Conservation (phyloP, 1,140 invertebrate genomes). For the Drosophila nannoptera region DNA sequence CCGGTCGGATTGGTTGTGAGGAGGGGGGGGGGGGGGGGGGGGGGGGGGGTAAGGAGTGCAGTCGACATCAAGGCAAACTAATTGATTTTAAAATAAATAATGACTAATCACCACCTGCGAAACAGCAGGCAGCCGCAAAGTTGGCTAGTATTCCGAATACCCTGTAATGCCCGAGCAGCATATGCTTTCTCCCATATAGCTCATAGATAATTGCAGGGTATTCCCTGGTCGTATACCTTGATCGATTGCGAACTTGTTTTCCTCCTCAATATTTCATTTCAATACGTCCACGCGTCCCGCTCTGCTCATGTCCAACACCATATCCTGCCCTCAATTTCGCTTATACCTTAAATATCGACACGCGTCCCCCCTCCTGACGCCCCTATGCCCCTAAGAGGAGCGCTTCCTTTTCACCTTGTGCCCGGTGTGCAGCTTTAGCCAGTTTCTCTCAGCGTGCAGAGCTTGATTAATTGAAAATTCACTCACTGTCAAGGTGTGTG, state of each 20-base stretch:
- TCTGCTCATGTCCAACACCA: conserved; percentile 8
- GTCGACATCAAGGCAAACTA: conserved; percentile 63
- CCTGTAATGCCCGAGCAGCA: background rate
- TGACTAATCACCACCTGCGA: conserved; percentile 74
- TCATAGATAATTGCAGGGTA: conserved; percentile 6
- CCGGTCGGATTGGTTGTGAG: background rate
- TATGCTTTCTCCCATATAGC: no score
- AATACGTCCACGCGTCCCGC: conserved; percentile 15
- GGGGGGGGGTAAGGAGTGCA: background rate
- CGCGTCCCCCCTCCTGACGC: conserved; percentile 1
- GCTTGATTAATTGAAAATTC: conserved; percentile 77
- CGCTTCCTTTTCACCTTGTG: conserved; percentile 28
- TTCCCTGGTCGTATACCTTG: background rate
- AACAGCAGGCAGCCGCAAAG: conserved; percentile 33
- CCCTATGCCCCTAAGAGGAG: background rate
- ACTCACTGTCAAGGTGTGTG: conserved; percentile 66
- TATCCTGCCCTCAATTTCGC: conserved; percentile 36
- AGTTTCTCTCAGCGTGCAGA: conserved; percentile 26
- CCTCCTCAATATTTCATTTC: conserved; percentile 33
- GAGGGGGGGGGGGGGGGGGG: no score
- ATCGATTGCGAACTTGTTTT: background rate
- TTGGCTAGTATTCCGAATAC: conserved; percentile 12
- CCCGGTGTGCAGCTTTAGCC: conserved; percentile 27
- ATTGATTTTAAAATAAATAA: conserved; percentile 78
- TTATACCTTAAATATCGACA: conserved; percentile 30